phyloP scores from a whole-genome alignment of 2,113 vertebrate species.

The Toxostoma redivivum region DNA sequence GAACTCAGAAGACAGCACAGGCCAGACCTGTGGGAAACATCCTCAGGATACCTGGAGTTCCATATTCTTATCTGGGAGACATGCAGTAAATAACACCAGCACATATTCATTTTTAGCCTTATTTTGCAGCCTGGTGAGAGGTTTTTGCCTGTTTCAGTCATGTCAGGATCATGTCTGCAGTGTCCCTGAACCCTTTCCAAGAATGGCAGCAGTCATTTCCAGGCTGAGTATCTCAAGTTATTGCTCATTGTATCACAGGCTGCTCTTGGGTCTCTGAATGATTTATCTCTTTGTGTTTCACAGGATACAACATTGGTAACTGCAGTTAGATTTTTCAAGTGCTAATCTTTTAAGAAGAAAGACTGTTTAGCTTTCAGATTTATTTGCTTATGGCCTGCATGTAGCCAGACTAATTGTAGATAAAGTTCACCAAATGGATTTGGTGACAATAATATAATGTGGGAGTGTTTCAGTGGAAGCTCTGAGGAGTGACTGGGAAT shows the following conservation, averaged over 20 bases:
- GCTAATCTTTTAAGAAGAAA: not conserved
- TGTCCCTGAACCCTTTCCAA: not conserved
- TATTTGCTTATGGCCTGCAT: not conserved
- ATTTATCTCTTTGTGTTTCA: not conserved
- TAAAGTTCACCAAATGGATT: not conserved
- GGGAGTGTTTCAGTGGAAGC: not conserved
- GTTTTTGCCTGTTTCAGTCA: not conserved
- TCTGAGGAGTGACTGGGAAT: not conserved
- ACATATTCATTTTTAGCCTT: not conserved
- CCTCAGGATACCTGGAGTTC: not conserved
- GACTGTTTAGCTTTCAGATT: not conserved
- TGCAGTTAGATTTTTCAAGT: not conserved
- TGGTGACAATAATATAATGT: not conserved
- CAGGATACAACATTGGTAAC: not conserved
- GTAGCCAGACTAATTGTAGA: not conserved
- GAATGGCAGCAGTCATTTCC: not conserved
- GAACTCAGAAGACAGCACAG: not conserved
- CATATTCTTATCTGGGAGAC: not conserved
- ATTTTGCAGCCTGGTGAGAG: not conserved
- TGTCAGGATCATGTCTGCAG: rapidly evolving
- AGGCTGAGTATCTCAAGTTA: not conserved
- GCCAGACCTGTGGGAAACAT: not conserved
- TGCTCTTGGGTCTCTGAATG: not conserved
- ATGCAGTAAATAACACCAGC: not conserved
- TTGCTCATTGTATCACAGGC: not conserved